Base-by-base conservation (phyloP, 2,888 invertebrate species). In the Lottia gigantea region DNA sequence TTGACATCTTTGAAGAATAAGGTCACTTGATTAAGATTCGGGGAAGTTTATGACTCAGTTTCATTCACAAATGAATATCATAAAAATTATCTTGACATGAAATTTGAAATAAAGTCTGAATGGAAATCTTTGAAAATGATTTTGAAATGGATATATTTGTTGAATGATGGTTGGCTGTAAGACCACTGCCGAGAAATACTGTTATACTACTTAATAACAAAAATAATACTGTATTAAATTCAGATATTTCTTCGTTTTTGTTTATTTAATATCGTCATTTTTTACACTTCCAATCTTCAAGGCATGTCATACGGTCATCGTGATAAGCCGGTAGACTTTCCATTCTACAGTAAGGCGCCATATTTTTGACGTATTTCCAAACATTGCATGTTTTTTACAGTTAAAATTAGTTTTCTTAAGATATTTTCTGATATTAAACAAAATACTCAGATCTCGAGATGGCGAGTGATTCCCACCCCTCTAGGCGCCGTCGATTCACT, bases 351-450 rank as follows among this genome's bases (percentile, higher is more conserved):
- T 23, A 55, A 23, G 55, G 55, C 55, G 55, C 55, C 55, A 55
- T 55, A 11, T 23, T 23, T 23, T 55, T 55, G 55, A 55, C 55
- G 55, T 55, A 55, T 55, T 55, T 55, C 23, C 55, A 55, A 55
- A 55, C 55, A 55, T 55, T 55, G 23, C 55, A 19, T 55, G 19
- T 55, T 55, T 55, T 55, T 55, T 55, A 55, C 55, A 23, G 19
- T 23, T 55, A 55, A 55, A 55, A 40, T 23, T 55, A 55, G 55
- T 55, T 55, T 55, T 55, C 55, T 55, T 55, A 15, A 55, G 55
- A 55, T 55, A 55, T 55, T 55, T 55, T 55, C 55, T 55, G 55
- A 55, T 55, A 55, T 55, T 55, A 23, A 55, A 55, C 55, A 55
- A 55, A 55, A 55, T 55, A 55, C 55, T 55, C 55, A 55, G 55